phyloP scores from a whole-genome alignment of 2,888 invertebrate species.

The Automeris io region DNA sequence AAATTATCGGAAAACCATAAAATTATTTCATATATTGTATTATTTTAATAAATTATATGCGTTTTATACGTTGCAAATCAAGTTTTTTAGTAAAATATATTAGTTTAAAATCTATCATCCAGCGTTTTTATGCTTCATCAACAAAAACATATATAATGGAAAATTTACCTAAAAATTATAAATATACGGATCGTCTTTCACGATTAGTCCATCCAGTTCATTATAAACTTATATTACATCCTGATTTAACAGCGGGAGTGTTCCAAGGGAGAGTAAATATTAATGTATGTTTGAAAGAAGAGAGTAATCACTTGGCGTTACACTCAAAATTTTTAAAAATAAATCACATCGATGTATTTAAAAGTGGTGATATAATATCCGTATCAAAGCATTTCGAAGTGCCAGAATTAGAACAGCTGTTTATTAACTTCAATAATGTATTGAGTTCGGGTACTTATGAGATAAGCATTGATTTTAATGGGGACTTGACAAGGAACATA shows the following conservation, averaged over 20 bases:
- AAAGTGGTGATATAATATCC: conserved; percentile 30
- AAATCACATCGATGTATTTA: conserved; percentile 43
- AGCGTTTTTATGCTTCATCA: neutral
- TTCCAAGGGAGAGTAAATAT: conserved; percentile 57
- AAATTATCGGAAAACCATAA: too few relatives aligned
- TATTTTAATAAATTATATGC: too few relatives aligned
- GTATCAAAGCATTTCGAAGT: conserved; percentile 44
- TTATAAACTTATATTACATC: conserved; percentile 49
- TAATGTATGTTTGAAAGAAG: conserved; percentile 46
- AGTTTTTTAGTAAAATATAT: neutral
- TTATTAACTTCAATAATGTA: conserved; percentile 39
- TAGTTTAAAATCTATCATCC: neutral
- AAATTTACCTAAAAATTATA: conserved; percentile 27
- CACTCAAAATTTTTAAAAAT: conserved; percentile 79
- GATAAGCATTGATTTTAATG: conserved; percentile 78
- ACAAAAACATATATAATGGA: conserved; percentile 14
- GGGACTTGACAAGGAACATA: conserved; percentile 80
- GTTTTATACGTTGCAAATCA: neutral
- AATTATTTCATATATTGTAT: too few relatives aligned
- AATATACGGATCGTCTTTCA: conserved; percentile 45
- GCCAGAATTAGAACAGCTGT: conserved; percentile 48
- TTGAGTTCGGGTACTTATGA: conserved; percentile 59
- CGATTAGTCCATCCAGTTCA: conserved; percentile 45
- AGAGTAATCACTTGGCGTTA: conserved; percentile 64
- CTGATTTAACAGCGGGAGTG: conserved; percentile 39